These are phyloP conservation scores for Hyles euphorbiae DNA, from an alignment of 1,140 invertebrate species.

Conservation along the genomic window DNA sequence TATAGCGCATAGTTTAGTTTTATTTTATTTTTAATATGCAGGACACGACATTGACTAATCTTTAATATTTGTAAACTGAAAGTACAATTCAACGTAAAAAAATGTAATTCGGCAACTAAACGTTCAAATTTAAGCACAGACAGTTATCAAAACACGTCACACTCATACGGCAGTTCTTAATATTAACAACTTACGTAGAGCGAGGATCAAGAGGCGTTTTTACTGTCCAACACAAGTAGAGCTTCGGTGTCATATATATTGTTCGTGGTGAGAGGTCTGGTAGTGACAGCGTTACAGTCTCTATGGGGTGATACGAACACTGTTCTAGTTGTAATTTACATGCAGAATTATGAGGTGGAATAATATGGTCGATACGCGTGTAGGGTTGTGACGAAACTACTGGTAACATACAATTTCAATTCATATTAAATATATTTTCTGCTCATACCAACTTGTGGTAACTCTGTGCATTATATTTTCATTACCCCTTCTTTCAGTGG, in stretches of 20 bases:
- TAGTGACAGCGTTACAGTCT: constrained; percentile 36
- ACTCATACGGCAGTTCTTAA: constrained; percentile 36
- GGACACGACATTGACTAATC: too few relatives aligned
- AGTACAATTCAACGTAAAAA: too few relatives aligned
- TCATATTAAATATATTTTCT: too few relatives aligned
- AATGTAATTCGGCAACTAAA: too few relatives aligned
- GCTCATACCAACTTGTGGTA: too few relatives aligned
- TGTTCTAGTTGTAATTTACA: constrained; percentile 70
- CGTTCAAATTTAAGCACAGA: too few relatives aligned
- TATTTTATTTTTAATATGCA: too few relatives aligned
- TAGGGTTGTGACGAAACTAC: constrained; percentile 22
- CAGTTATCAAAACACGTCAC: neutral
- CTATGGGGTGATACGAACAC: constrained; percentile 61
- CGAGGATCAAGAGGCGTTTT: constrained; percentile 34
- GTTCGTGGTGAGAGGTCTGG: constrained; percentile 17
- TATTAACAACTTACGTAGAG: constrained; percentile 64
- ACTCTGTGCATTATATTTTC: too few relatives aligned
- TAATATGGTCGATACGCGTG: constrained; percentile 55
- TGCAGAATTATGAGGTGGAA: constrained; percentile 65
- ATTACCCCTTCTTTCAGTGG: too few relatives aligned
- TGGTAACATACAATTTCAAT: too few relatives aligned
- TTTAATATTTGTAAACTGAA: too few relatives aligned
- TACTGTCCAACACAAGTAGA: constrained; percentile 30
- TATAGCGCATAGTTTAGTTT: too few relatives aligned
- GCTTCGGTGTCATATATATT: constrained; percentile 11